Base-by-base conservation (phyloP, 2,888 invertebrate genomes). In the Helleia helle region DNA sequence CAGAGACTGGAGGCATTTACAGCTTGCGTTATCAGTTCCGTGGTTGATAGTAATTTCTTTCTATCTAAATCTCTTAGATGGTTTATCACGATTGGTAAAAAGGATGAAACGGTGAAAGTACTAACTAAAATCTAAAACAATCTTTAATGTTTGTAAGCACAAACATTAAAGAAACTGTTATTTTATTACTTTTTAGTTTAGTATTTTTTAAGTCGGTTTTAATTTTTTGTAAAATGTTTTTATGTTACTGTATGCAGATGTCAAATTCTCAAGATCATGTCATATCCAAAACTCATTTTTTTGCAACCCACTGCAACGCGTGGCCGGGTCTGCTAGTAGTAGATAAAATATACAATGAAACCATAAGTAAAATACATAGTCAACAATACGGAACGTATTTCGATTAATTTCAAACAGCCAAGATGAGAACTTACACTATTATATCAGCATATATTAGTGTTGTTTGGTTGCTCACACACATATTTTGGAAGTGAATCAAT, bases 401-500 rank as follows among this genome's bases (percentile, higher is more conserved):
- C 0, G 92, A 93, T 63, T 69, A 93, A 14, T 87, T 93, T 43
- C 86, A 86, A 41, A 91, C 91, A 0, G 88, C 89, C 0, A 90
- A 89, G 59, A 86, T 93, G 62, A 80, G 93, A 46, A 55, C 77
- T 8, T 91, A 91, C 58, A 90, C 91, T 0, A 59, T 92, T 1
- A 86, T 88, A 36, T 89, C 90, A 53, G 88, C 89, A 44, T n/a
- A n/a, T n/a, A n/a, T 89, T 90, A 45, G 88, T 91, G 51, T 94
- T 94, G 95, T 76, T 92, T 46, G 91, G 91, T 3, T 91, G 93
- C 41, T 91, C 94, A 3, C 87, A 94, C 65, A 91, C 93, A 36
- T 93, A 93, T 68, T 96, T 93, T 56, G 95, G 95, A n/a, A 0
- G 85, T 95, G 26, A 91, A 92, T 13, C 93, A 94, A 59, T 94